These are phyloP conservation scores for Melipona bicolor DNA, from an alignment of 2,888 invertebrate species.

Conservation along the genomic window DNA sequence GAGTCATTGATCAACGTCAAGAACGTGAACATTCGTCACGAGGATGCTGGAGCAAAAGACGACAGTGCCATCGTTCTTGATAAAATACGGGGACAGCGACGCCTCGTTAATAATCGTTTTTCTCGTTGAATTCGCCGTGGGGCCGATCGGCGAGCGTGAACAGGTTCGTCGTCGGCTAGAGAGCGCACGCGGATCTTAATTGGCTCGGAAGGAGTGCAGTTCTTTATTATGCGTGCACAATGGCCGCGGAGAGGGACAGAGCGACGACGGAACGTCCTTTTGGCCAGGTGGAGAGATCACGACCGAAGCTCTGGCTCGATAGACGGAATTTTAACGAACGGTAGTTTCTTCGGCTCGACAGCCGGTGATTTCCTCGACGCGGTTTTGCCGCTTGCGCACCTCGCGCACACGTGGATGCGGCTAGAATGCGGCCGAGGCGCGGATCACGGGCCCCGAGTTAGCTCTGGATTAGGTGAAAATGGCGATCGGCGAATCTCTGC, in stretches of 20 bases:
- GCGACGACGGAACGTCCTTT: conserved; percentile 25
- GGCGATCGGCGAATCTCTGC: conserved; percentile 44
- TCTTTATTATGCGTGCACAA: conserved; percentile 51
- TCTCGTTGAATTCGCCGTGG: conserved; percentile 52
- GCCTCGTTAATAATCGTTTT: conserved; percentile 64
- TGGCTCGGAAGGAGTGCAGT: conserved; percentile 57
- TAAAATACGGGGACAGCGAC: conserved; percentile 49
- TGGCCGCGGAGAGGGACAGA: conserved; percentile 24
- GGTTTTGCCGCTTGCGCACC: conserved; percentile 19
- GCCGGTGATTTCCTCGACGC: conserved; percentile 24
- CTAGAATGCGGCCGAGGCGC: conserved; percentile 16
- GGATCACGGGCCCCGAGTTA: conserved; percentile 1
- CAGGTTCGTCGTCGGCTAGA: conserved; percentile 57
- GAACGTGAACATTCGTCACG: not conserved
- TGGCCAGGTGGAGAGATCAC: conserved; percentile 31
- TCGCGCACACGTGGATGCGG: not conserved
- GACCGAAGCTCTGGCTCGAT: conserved; percentile 42
- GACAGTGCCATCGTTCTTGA: conserved; percentile 33
- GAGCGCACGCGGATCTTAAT: conserved; percentile 55
- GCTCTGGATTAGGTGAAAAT: conserved; percentile 36
- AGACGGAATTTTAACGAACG: conserved; percentile 54
- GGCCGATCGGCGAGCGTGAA: conserved; percentile 16
- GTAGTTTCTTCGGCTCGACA: conserved; percentile 24
- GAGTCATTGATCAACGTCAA: conserved; percentile 40
- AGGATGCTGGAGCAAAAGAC: not conserved